phyloP scores from a whole-genome alignment of 1,140 invertebrate species.

The Hylyphantes graminicola region DNA sequence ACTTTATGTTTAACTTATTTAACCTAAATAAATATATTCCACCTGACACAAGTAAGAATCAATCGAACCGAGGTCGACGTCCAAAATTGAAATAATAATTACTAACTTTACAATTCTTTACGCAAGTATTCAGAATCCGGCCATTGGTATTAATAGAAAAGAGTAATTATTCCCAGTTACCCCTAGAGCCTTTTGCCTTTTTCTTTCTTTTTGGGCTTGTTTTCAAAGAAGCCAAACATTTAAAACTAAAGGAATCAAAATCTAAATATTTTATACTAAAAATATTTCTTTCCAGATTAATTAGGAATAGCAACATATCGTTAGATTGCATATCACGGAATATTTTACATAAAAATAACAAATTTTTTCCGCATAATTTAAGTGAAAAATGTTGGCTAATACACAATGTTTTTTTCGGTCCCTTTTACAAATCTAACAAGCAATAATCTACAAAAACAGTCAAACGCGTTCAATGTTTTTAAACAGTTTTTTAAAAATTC shows the following conservation, averaged over 20 bases:
- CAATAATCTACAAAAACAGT: conserved; percentile 9
- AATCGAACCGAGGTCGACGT: conserved; percentile 8
- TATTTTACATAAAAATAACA: too few relatives aligned
- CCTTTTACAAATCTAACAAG: background rate
- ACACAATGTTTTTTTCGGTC: background rate
- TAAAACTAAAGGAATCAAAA: background rate
- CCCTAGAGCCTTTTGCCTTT: conserved; percentile 49
- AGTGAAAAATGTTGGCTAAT: background rate
- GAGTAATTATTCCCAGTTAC: background rate
- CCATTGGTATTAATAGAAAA: background rate
- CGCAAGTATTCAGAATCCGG: background rate
- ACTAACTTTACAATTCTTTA: background rate
- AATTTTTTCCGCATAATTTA: too few relatives aligned
- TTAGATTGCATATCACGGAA: conserved; percentile 22
- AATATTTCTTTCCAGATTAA: background rate
- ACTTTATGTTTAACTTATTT: background rate
- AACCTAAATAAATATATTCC: background rate
- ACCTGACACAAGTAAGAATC: background rate
- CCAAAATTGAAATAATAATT: background rate
- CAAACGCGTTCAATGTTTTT: conserved; percentile 3
- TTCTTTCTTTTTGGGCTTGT: conserved; percentile 12
- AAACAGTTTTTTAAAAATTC: background rate
- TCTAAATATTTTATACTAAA: background rate
- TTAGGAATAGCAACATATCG: conserved; percentile 44
- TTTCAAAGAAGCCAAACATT: too few relatives aligned